Evolutionary conservation across 2,888 invertebrate genomes (phyloP).

Genomic region (Nymphalis urticae): DNA sequence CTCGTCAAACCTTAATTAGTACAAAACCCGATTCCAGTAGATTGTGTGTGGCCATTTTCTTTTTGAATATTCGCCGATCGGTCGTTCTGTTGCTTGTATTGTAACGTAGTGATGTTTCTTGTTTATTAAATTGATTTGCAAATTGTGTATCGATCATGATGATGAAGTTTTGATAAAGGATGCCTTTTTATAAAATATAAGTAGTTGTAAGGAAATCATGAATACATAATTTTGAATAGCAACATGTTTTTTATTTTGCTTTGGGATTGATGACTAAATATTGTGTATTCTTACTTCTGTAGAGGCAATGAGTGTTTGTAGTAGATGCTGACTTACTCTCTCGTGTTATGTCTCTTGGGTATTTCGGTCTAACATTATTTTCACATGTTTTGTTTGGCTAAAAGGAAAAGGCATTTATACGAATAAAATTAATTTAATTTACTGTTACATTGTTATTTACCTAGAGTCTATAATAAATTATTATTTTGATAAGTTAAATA

Average conservation of each 20-base stretch:
- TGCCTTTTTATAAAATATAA: conserved; percentile 78
- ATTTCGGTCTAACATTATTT: conserved; percentile 48
- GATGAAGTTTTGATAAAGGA: conserved; percentile 69
- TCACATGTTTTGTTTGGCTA: conserved; percentile 61
- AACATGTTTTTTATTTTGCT: conserved; percentile 65
- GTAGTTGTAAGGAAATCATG: conserved; percentile 70
- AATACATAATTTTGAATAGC: conserved; percentile 70
- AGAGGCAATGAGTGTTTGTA: conserved; percentile 51
- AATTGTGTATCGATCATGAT: conserved; percentile 58
- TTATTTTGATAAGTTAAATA: conserved; percentile 64
- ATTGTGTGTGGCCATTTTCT: conserved; percentile 62
- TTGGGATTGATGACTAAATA: conserved; percentile 57
- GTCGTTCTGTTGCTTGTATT: conserved; percentile 68
- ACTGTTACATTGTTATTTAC: conserved; percentile 75
- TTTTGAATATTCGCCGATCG: conserved; percentile 63
- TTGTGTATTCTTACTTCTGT: conserved; percentile 59
- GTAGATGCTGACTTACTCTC: conserved; percentile 50
- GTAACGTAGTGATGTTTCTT: conserved; percentile 66
- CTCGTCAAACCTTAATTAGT: conserved; percentile 61
- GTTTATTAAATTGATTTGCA: conserved; percentile 67
- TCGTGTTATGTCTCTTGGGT: conserved; percentile 42
- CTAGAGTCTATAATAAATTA: conserved; percentile 78
- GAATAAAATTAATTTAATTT: conserved; percentile 66
- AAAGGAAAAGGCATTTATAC: conserved; percentile 73
- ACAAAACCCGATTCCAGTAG: conserved; percentile 71